These are phyloP conservation scores for Agrochola litura DNA, from an alignment of 2,888 invertebrate genomes.

Conservation along the genomic window DNA sequence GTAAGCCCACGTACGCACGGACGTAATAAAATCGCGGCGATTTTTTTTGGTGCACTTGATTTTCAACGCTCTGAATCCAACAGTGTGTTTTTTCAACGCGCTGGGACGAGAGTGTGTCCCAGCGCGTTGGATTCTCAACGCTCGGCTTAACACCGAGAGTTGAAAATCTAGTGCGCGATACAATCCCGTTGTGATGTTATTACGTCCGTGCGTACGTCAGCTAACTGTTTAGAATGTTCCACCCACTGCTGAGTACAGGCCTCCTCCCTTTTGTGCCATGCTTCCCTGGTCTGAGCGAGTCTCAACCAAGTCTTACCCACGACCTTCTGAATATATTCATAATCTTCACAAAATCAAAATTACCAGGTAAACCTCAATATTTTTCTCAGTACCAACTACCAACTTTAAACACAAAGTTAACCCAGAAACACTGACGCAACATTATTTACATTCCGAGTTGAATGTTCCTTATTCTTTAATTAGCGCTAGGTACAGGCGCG, in stretches of 20 bases:
- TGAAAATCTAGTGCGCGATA: no score
- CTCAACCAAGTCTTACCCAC: background rate
- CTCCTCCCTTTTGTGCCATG: background rate
- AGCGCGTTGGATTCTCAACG: no score
- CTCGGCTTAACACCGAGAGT: no score
- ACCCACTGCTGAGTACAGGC: no score
- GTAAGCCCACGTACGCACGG: no score
- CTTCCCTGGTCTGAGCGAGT: background rate
- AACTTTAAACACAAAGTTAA: conserved; percentile 48
- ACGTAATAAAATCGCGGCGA: no score
- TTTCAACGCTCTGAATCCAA: no score
- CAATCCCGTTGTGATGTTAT: no score
- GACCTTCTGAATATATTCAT: background rate
- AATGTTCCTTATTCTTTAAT: conserved; percentile 67
- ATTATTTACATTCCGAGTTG: conserved; percentile 52
- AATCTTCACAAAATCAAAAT: background rate
- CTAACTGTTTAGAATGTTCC: background rate
- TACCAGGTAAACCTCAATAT: background rate
- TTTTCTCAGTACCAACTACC: background rate
- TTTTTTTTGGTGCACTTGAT: no score
- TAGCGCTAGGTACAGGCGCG: conserved; percentile 45
- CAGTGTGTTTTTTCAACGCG: no score
- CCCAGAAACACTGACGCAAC: conserved; percentile 53
- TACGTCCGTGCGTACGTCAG: no score
- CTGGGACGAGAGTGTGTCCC: no score